Conservation (phyloP, 2,113 vertebrate species). For the Mesembrinibis cayennensis region DNA sequence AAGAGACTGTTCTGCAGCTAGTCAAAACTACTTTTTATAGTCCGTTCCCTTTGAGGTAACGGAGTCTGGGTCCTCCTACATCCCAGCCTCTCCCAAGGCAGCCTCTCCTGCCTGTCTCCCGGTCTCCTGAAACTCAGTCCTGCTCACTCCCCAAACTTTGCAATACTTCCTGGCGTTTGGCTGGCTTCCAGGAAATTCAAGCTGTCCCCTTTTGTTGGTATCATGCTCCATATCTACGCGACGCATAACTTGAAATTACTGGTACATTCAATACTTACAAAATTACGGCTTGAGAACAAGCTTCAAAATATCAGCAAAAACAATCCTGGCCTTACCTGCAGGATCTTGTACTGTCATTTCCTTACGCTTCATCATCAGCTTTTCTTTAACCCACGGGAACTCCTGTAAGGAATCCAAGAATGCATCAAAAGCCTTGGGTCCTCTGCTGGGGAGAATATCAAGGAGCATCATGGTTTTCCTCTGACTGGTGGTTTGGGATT, state of each 20-base stretch:
- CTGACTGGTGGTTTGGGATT: conserved; percentile 77
- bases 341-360: conserved; percentile 48
- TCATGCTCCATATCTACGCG: background rate
- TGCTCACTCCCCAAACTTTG: background rate
- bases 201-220: background rate
- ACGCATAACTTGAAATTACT: background rate
- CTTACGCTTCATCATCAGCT: conserved; percentile 73
- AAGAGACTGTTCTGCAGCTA: background rate
- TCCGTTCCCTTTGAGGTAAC: background rate
- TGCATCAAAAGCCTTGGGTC: conserved; percentile 82
- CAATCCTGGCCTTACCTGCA: conserved; percentile 71
- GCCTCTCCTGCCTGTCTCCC: background rate
- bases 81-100: background rate
- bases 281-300: background rate
- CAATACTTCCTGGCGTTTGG: background rate
- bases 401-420: conserved; percentile 88
- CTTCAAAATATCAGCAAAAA: background rate
- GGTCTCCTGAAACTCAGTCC: background rate
- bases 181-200: background rate
- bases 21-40: background rate
- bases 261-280: background rate
- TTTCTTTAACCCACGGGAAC: conserved; percentile 86
- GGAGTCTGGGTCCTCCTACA: background rate
- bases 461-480: conserved; percentile 82
- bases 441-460: conserved; percentile 86